Evolutionary conservation across 2,888 invertebrate species (phyloP).

Genomic region (Apamea anceps): DNA sequence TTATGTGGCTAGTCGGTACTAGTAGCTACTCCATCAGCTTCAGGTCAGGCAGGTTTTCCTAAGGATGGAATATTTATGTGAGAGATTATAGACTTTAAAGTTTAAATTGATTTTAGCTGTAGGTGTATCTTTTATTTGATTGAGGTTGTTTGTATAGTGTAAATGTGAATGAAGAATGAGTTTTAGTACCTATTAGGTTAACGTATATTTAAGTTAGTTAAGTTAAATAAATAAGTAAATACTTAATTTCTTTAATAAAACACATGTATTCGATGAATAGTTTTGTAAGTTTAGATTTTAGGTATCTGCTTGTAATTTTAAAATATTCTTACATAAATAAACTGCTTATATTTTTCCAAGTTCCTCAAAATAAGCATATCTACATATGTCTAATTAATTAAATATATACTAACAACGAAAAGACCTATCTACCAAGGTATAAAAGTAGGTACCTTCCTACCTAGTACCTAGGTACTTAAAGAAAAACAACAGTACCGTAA

Average conservation of each 20-base stretch:
- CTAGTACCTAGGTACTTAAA: background rate
- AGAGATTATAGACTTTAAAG: slow-evolving; percentile 20
- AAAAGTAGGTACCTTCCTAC: background rate
- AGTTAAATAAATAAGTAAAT: background rate
- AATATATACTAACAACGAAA: background rate
- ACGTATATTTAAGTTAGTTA: background rate
- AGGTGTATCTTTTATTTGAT: background rate
- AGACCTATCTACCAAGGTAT: background rate
- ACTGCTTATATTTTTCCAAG: background rate
- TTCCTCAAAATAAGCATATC: background rate
- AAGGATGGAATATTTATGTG: slow-evolving; percentile 40
- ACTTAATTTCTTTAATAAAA: background rate
- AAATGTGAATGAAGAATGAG: background rate
- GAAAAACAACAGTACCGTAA: slow-evolving; percentile 10
- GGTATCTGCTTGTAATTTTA: background rate
- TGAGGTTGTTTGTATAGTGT: background rate
- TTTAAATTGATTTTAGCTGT: slow-evolving; percentile 29
- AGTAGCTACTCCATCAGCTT: slow-evolving; percentile 60
- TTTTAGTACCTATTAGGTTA: background rate
- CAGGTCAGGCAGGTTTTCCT: slow-evolving; percentile 43
- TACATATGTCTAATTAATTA: background rate
- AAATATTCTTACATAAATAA: slow-evolving; percentile 7
- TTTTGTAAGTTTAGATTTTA: background rate
- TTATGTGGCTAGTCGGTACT: slow-evolving; percentile 72
- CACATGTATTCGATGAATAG: slow-evolving; percentile 30